These are phyloP conservation scores for Pentamera pediparva DNA, from an alignment of 53 echinoderm and acorn worm genomes.

Conservation along the genomic window DNA sequence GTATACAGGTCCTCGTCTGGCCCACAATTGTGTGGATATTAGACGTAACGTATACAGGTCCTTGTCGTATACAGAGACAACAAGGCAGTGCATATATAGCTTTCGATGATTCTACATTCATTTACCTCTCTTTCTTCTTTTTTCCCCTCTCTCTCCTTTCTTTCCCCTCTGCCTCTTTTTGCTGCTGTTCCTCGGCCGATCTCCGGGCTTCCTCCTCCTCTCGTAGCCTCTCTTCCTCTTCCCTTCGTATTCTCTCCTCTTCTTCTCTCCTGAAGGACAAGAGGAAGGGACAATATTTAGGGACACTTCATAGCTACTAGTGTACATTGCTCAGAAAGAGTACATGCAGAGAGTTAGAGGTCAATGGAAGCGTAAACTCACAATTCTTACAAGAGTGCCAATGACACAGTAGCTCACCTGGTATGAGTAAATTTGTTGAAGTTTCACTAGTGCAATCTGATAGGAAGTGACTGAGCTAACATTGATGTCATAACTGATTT, in stretches of 20 bases:
- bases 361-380: background rate
- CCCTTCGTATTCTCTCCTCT: constrained; percentile 66
- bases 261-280: constrained; percentile 46
- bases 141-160: constrained; percentile 67
- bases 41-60: too few species aligned
- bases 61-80: too few species aligned
- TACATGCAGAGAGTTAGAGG: background rate
- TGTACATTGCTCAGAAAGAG: background rate
- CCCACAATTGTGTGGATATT: too few species aligned
- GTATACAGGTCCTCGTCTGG: too few species aligned
- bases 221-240: constrained; percentile 79
- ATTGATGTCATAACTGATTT: too few species aligned
- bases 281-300: too few species aligned
- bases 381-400: background rate
- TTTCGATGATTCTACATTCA: too few species aligned
- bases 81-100: background rate
- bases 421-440: too few species aligned
- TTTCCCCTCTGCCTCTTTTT: constrained; percentile 70
- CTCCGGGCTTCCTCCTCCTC: constrained; percentile 72
- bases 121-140: constrained; percentile 45
- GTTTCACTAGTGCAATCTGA: too few species aligned
- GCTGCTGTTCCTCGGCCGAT: constrained; percentile 77
- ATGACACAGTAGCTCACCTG: background rate
- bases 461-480: too few species aligned
- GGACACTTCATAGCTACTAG: too few species aligned